phyloP scores from a whole-genome alignment of 2,888 invertebrate species.

The Andrena chrysosceles region DNA sequence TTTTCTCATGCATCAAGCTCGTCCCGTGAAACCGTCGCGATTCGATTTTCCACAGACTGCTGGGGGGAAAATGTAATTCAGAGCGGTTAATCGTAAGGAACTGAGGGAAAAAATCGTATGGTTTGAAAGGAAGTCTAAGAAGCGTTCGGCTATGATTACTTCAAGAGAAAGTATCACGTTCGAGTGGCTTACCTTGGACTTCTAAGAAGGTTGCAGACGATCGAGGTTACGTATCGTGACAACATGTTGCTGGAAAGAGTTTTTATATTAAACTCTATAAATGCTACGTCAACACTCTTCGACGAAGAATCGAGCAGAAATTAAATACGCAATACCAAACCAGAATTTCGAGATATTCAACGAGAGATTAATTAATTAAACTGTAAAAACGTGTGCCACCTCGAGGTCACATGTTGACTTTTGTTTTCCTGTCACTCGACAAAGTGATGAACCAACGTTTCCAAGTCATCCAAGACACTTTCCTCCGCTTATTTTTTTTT shows the following conservation, averaged over 20 bases:
- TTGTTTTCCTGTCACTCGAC: slow-evolving; percentile 20
- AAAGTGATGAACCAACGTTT: not conserved
- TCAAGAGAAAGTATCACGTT: slow-evolving; percentile 12
- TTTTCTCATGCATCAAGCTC: not conserved
- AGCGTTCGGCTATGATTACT: too few relatives aligned
- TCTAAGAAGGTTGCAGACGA: slow-evolving; percentile 19
- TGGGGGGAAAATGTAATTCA: not conserved
- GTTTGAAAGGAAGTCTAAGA: not conserved
- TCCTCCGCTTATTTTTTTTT: slow-evolving; percentile 37
- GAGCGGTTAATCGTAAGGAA: not conserved
- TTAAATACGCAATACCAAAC: not conserved
- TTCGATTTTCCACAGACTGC: slow-evolving; percentile 1
- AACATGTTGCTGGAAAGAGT: slow-evolving; percentile 22
- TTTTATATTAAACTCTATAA: not conserved
- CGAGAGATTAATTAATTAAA: not conserved
- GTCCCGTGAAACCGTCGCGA: slow-evolving; percentile 17
- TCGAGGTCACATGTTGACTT: slow-evolving; percentile 5
- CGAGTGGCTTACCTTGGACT: slow-evolving; percentile 43
- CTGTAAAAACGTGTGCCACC: not conserved
- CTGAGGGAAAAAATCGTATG: not conserved
- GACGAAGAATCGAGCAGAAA: not conserved
- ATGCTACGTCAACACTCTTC: too few relatives aligned
- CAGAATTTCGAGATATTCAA: not conserved
- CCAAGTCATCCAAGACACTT: not conserved
- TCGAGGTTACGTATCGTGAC: slow-evolving; percentile 37